Percentiles rank a stretch among this genome's conserved stretches.
Evolutionary conservation across 37 sponge, comb jelly and placozoan genomes (phyloP).

Genomic region (Beroe ovata): DNA sequence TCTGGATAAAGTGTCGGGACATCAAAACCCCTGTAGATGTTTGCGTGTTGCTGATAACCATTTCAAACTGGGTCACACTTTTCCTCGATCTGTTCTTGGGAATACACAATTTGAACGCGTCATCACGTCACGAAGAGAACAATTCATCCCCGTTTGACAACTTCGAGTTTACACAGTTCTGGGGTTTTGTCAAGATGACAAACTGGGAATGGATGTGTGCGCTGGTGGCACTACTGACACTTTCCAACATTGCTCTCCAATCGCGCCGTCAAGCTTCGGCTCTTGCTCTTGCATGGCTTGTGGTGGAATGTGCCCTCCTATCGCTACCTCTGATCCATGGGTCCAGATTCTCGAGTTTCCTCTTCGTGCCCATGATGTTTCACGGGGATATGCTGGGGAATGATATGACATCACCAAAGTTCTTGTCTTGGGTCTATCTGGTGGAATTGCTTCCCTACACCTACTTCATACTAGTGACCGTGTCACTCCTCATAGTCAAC

Average conservation of each 20-base stretch:
- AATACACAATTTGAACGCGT: neutral
- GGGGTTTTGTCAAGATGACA: slow-evolving; percentile 8
- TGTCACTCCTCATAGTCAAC: neutral
- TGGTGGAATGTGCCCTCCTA: neutral
- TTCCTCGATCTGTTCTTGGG: slow-evolving; percentile 21
- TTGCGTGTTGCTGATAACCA: neutral
- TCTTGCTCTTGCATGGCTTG: neutral
- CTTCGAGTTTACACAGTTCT: slow-evolving; percentile 20
- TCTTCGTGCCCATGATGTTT: neutral
- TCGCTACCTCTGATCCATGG: neutral
- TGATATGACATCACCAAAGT: neutral
- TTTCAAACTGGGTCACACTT: slow-evolving; percentile 24
- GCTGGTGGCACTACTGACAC: neutral
- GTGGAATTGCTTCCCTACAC: neutral
- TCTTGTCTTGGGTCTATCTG: neutral
- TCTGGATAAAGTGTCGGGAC: neutral
- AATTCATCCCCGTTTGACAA: neutral
- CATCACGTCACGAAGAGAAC: neutral
- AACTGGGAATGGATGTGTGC: slow-evolving; percentile 5
- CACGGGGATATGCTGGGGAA: neutral
- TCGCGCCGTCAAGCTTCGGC: neutral
- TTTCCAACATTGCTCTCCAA: neutral
- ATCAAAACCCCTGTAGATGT: slow-evolving; percentile 30
- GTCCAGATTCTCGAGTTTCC: neutral
- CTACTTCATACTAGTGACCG: slow-evolving; percentile 19